Evolutionary conservation across 2,113 vertebrate species (phyloP).

Genomic region (Catharus fuscescens): DNA sequence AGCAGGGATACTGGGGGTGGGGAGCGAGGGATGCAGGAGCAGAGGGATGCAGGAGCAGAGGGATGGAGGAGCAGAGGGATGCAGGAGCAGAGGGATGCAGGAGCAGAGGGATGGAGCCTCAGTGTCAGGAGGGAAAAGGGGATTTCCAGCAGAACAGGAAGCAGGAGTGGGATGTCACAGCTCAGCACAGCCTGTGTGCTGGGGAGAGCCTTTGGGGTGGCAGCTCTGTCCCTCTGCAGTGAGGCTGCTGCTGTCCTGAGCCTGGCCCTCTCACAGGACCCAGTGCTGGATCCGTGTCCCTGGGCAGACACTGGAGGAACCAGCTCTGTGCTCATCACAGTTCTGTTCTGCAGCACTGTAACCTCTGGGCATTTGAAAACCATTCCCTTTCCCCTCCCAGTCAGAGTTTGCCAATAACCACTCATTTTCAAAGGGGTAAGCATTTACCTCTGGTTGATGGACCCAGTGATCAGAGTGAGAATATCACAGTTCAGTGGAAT

Average conservation of each 20-base stretch:
- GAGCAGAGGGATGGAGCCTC: not conserved
- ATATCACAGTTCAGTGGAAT: not conserved
- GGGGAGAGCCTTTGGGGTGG: not conserved
- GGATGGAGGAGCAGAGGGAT: not conserved
- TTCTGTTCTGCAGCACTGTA: not conserved
- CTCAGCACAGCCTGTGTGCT: not conserved
- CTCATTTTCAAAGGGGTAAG: not conserved
- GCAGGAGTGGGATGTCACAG: not conserved
- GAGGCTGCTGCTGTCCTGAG: not conserved
- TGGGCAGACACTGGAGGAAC: not conserved
- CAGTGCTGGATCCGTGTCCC: not conserved
- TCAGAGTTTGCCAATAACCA: not conserved
- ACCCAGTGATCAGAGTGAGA: not conserved
- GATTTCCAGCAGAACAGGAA: not conserved
- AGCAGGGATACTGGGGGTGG: not conserved
- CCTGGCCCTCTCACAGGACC: not conserved
- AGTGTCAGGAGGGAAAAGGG: not conserved
- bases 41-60: not conserved
- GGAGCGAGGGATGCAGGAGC: not conserved
- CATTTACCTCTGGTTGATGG: not conserved
- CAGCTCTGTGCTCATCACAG: not conserved
- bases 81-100: constrained; percentile 9
- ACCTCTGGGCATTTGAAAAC: not conserved
- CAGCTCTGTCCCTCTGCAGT: not conserved
- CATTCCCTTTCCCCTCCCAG: not conserved